Base-by-base conservation (phyloP, 2,113 vertebrate genomes). In the Lanius ludovicianus region DNA sequence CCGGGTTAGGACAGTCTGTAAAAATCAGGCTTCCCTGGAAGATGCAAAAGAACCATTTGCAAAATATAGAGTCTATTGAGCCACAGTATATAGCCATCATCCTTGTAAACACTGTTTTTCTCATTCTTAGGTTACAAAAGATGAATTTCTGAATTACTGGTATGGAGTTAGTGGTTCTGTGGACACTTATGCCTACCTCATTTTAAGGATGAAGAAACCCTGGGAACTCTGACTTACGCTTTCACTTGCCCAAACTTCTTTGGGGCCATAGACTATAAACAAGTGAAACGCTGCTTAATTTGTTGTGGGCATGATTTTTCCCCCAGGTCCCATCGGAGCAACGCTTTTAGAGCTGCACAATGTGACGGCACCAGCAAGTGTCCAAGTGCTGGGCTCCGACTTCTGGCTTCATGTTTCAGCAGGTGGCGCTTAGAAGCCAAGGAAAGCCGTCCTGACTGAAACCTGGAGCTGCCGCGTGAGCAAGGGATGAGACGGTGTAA, bases 201-300 rank as follows among this genome's bases (percentile, higher is more conserved):
- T 97, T 95, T 89, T 97, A 79, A 98, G 95, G 94, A 97, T 96
- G 96, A 95, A 46, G 74, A 97, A 97, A 75, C 95, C 92, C 42
- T 97, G 95, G 96, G 95, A 97, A 87, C 79, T 97, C 84, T 97
- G 85, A 97, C 24, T 85, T 91, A 33, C 52, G 20, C 21, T 94
- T 22, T 75, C 35, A 15, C 77, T 91, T 81, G 9, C 23, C 47
- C 17, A 21, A 50, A 2, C 11, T 21, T 55, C 71, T 78, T 52
- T 33, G 41, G 46, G 71, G 90, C 35, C 17, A 53, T 41, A 67
- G 60, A 63, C 31, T 71, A 33, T 30, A 35, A 42, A 67, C 37
- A 68, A 67, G 5, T 31, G 15, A 63, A 79, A 53, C 42, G 11
- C 44, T 73, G 11, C 41, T 52, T 65, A 60, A 11, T 78, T 67